phyloP scores from a whole-genome alignment of 2,113 vertebrate genomes.

The Genyomyrus donnyi region DNA sequence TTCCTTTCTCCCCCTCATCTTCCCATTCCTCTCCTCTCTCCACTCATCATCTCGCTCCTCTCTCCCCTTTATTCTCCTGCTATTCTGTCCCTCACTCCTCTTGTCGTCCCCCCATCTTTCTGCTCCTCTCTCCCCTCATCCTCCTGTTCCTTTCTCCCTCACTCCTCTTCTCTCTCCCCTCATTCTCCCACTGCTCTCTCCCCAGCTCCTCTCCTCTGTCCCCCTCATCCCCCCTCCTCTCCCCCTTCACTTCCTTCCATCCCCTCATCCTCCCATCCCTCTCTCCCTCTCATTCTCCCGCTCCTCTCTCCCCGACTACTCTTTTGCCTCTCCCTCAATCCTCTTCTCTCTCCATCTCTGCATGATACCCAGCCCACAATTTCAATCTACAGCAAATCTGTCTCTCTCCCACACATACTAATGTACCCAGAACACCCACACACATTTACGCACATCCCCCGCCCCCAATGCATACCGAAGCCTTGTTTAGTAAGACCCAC shows the following conservation, averaged over 20 bases:
- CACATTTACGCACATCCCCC: neutral
- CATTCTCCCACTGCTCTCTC: too few species aligned
- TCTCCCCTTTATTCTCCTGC: neutral
- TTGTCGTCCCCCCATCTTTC: too few species aligned
- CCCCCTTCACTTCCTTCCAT: neutral
- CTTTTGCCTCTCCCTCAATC: neutral
- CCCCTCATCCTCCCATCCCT: neutral
- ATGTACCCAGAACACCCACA: neutral
- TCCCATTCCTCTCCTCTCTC: too few species aligned
- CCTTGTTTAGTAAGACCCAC: neutral
- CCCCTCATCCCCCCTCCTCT: neutral
- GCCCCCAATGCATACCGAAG: neutral
- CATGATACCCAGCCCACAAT: neutral
- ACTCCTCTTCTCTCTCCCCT: too few species aligned
- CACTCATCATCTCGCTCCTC: neutral
- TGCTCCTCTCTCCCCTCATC: neutral
- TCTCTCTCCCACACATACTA: slow-evolving; percentile 1
- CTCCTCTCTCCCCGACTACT: neutral
- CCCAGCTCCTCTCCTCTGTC: too few species aligned
- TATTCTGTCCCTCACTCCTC: neutral
- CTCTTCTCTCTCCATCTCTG: neutral
- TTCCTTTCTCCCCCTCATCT: too few species aligned
- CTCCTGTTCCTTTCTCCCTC: neutral
- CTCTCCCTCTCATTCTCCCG: neutral
- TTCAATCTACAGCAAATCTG: neutral